Base-by-base conservation (phyloP, 2,888 invertebrate species). In the Tethea ocularis region DNA sequence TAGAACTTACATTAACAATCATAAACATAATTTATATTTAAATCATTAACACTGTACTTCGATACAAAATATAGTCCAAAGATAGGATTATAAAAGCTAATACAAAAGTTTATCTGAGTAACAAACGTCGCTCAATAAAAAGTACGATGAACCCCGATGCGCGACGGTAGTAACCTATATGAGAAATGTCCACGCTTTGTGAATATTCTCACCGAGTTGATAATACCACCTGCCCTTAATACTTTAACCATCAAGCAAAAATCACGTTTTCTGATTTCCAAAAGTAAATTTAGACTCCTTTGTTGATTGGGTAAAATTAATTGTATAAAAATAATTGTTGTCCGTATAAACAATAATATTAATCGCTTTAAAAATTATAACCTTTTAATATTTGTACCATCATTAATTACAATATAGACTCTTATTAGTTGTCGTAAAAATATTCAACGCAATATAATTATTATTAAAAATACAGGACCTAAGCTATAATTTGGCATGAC, bases 111-210 rank as follows among this genome's bases (percentile, higher is more conserved):
- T 91, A 91, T 91, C 91, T 86, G 76, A 68, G 82, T 88, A 89
- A 92, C 91, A 90, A 91, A 91, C 89, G 91, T 82, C 80, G 82
- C 80, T 86, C 91, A 90, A 90, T 92, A 92, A 91, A 91, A 86
- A 84, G 89, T 88, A 71, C 90, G 84, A 87, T 88, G 92, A 91
- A 91, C 91, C 82, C 77, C 71, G 78, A 78, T 90, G 84, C 82
- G 76, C 71, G 78, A 78, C 91, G 84, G 91, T 89, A 91, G 91
- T 89, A 88, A 87, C 88, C 84, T 85, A 79, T 87, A 89, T 89
- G 90, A 89, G 87, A 89, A 87, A 89, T 85, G 87, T 86, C 80
- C 82, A 84, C 80, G 82, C 77, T 74, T 76, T 75, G 74, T 68
- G 58, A 46, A 57, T 57, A 80, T 56, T 22, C 64, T 17, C 67